Evolutionary conservation across 2,113 vertebrate genomes (phyloP), one percentile per base, ranked within the genome.

Genomic region (Hymenochirus boettgeri): DNA sequence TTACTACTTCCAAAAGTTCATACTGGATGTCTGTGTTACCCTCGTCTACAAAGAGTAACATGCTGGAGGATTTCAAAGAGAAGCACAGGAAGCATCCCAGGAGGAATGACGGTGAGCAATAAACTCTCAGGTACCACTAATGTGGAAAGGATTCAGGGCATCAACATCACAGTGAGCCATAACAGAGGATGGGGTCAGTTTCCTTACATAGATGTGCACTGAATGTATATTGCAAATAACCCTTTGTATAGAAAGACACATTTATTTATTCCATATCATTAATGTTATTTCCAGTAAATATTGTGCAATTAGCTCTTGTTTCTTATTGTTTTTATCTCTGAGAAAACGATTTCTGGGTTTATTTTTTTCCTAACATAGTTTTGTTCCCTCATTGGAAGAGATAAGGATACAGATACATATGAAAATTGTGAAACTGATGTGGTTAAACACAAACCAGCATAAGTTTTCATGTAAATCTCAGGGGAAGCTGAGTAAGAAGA

Each of bases 51-150:
- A 25, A 56, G 57, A 71, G 8, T 58, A 77, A 33, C 72, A 89
- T 89, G 89, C 76, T 86, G 29, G 87, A 89, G 71, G 85, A 85
- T 74, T 85, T 79, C 42, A 65, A 87, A 70, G 86, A 86, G 26
- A 89, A 87, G 62, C 84, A 87, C 8, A 83, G 89, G 74, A 90
- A 90, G 70, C 89, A 90, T 77, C 89, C 87, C 9, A 81, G 79
- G 71, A 84, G 86, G 18, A 90, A 85, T 45, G 78, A 79, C 83
- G 87, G 89, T 90, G 83, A 77, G 76, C 24, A 2, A 11, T 22
- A n/a, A 12, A 21, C 37, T 18, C 4, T 17, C 8, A 31, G 11
- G 52, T 54, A 54, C n/a, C 26, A 18, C 26, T 5, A 21, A 19
- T 48, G 46, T 8, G 46, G 21, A 48, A 21, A 15, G 13, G 17